A percentile compares a stretch with the other conserved stretches of the same genome.
Evolutionary conservation across 2,888 invertebrate genomes (phyloP).

Genomic region (Theodoxus fluviatilis): DNA sequence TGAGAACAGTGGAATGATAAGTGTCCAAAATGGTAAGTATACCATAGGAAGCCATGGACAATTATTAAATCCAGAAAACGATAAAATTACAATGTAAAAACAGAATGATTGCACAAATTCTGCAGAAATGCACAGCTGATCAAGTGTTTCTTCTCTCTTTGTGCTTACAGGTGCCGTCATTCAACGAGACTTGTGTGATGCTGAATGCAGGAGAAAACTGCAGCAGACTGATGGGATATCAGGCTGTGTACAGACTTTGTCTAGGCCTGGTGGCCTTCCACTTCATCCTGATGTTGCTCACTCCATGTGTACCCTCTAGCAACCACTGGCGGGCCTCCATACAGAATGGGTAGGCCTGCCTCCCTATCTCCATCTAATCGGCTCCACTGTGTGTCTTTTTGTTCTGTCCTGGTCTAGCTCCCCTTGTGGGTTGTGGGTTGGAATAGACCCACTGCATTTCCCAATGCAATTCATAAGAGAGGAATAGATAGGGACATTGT

Average conservation of each 20-base stretch:
- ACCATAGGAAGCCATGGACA: no score
- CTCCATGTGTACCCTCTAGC: conserved; percentile 63
- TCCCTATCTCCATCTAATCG: not conserved
- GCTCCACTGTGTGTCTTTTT: no score
- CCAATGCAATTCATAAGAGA: no score
- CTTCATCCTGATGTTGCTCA: conserved; percentile 59
- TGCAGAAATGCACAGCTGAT: not conserved
- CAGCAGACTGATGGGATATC: conserved; percentile 63
- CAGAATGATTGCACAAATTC: no score
- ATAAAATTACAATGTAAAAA: no score
- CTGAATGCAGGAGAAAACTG: conserved; percentile 62
- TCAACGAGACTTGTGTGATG: conserved; percentile 62
- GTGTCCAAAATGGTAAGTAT: no score
- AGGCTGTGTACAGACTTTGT: conserved; percentile 66
- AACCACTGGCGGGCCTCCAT: conserved; percentile 65
- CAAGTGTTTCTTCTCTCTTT: not conserved
- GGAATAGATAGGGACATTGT: no score
- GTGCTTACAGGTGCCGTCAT: conserved; percentile 38
- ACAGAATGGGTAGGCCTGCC: conserved; percentile 65
- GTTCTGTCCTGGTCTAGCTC: no score
- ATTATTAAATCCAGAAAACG: no score
- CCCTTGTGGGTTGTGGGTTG: no score
- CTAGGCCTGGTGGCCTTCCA: conserved; percentile 65
- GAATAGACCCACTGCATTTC: no score
- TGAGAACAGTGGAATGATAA: no score